These are phyloP conservation scores for Varanus komodoensis DNA, from an alignment of 2,113 vertebrate genomes.

Conservation along the genomic window DNA sequence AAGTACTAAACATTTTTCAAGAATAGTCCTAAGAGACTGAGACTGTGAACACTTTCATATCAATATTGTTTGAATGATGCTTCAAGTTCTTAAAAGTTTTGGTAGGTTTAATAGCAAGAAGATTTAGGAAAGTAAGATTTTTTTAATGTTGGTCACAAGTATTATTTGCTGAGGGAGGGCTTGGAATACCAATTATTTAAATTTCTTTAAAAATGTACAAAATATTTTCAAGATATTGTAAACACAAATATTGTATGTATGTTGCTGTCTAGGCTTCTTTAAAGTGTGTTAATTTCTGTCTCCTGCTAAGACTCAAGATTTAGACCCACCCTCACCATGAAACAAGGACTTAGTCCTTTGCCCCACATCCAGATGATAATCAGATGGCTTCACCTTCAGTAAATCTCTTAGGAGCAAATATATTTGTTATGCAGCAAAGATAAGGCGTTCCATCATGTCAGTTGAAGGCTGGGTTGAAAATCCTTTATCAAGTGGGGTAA, in stretches of 20 bases:
- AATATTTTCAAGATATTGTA: not conserved
- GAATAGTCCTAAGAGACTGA: not conserved
- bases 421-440: slow-evolving; percentile 29
- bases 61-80: not conserved
- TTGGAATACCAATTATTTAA: not conserved
- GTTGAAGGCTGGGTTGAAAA: not conserved
- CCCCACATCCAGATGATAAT: slow-evolving; percentile 18
- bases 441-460: slow-evolving; percentile 31
- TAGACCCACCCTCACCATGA: slow-evolving; percentile 4
- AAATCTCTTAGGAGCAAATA: slow-evolving; percentile 49
- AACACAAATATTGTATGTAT: not conserved
- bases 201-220: not conserved
- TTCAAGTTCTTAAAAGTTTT: not conserved
- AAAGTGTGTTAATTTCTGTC: not conserved
- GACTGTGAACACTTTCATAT: not conserved
- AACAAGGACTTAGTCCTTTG: slow-evolving; percentile 3
- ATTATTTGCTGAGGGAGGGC: not conserved
- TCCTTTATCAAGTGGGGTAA: not conserved
- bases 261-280: not conserved
- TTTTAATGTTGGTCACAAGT: not conserved
- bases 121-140: not conserved
- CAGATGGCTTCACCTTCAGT: slow-evolving; percentile 44
- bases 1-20: not conserved
- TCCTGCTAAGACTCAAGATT: not conserved
- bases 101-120: not conserved